Conservation (phyloP, 2,797 vertebrate genomes). For the Sitta carolinensis region DNA sequence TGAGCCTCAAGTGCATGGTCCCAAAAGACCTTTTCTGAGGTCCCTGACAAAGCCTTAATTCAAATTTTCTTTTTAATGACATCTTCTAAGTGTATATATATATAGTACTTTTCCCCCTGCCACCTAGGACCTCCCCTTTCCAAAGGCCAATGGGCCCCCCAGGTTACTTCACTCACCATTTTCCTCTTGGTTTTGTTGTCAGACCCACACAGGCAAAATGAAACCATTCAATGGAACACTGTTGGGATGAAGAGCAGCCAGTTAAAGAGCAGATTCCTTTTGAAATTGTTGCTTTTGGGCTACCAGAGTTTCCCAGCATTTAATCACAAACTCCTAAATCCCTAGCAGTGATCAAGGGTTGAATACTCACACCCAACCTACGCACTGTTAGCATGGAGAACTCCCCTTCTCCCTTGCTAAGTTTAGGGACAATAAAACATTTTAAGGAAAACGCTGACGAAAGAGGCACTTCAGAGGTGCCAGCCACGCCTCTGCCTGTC, state of each 20-base stretch:
- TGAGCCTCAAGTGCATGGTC: neutral
- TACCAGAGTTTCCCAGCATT: neutral
- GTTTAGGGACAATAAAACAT: neutral
- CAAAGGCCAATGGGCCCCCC: neutral
- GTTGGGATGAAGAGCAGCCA: slow-evolving; percentile 9
- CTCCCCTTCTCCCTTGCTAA: neutral
- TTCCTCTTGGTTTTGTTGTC: slow-evolving; percentile 96
- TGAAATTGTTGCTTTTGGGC: neutral
- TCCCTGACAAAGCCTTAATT: neutral
- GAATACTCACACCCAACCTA: neutral
- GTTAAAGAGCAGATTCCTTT: neutral
- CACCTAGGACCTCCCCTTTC: neutral
- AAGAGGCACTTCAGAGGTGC: neutral
- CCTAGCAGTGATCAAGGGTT: neutral
- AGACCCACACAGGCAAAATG: slow-evolving; percentile 98
- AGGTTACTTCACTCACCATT: slow-evolving; percentile 85
- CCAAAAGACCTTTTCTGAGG: neutral
- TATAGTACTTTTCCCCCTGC: neutral
- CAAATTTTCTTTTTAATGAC: neutral
- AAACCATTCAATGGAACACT: slow-evolving; percentile 99
- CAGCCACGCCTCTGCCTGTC: neutral
- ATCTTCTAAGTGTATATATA: neutral
- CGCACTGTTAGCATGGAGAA: neutral
- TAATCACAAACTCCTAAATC: neutral
- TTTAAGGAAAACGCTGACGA: neutral